Evolutionary conservation across 2,888 invertebrate genomes (phyloP).

Genomic region (Apodemia hepburni): DNA sequence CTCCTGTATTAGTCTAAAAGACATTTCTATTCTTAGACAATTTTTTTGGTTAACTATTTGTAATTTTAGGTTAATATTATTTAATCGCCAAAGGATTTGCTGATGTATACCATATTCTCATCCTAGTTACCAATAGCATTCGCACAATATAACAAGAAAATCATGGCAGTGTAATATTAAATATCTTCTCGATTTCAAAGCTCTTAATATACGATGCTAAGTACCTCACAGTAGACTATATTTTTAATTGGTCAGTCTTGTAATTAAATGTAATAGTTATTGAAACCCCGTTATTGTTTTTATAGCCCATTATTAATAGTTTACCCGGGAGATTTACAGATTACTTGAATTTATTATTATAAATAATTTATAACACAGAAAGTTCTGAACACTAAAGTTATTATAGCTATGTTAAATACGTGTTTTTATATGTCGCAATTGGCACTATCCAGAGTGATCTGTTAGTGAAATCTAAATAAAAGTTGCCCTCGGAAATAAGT

Average conservation of each 20-base stretch:
- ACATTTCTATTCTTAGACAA: constrained; percentile 43
- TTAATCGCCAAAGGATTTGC: constrained; percentile 63
- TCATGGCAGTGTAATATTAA: neutral
- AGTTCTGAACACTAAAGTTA: no score
- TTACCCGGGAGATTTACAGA: no score
- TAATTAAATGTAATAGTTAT: neutral
- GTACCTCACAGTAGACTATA: constrained; percentile 1
- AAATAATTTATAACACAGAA: no score
- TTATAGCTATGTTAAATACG: no score
- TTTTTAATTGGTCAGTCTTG: neutral
- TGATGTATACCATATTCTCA: constrained; percentile 32
- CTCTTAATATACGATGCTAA: neutral
- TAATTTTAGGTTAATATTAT: constrained; percentile 61
- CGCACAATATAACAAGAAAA: constrained; percentile 40
- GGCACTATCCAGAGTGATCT: no score
- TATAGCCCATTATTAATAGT: neutral
- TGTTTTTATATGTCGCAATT: neutral
- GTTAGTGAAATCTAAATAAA: no score
- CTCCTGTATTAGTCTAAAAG: constrained; percentile 46
- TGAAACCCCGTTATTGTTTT: neutral
- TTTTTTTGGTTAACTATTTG: constrained; percentile 67
- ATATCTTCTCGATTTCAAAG: neutral
- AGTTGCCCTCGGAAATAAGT: no score
- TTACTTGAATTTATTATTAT: no score
- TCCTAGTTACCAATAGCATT: constrained; percentile 55